Evolutionary conservation across 2,797 vertebrate species (phyloP), one percentile per base, ranked within the genome.

Genomic region (Takifugu rubripes): DNA sequence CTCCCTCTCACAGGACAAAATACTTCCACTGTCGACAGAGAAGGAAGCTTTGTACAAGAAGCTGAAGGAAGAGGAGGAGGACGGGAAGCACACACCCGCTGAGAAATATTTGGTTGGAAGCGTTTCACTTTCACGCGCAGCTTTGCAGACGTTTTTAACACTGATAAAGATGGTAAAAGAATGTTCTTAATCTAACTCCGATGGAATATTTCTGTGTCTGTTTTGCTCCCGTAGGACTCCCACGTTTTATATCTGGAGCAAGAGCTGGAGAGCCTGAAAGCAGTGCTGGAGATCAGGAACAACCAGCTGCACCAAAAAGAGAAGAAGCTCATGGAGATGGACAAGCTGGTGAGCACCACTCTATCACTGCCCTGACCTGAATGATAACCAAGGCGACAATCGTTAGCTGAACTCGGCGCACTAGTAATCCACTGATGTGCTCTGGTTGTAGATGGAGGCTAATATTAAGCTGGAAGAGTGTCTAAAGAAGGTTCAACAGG

Each of bases 231-330:
- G 95, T 95, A 94, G 89, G 94, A 92, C 61, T 92, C 95, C 0
- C 93, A 94, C 81, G 88, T 94, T 1, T 84, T 95, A 81, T 98
- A 96, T 70, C 85, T 98, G 82, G 92, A 97, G 84, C 94, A 95
- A 74, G 96, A 98, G 78, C 83, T 97, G 75, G 96, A 98, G 74
- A 98, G 96, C 77, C 84, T 98, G 68, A 96, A 94, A 85, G 96
- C 95, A 3, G 96, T 98, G 56, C 74, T 98, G 59, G 96, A 98
- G 67, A 95, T 98, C 59, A 98, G 96, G 88, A 98, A 93, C 49
- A 92, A 94, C 68, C 94, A 96, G 68, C 88, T 98, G 9, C 95
- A 95, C 63, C 90, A 94, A 61, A 95, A 95, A 77, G 95, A 97
- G 25, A 86, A 94, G 79, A 96, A 95, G 70, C 77, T 98, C 33